Conservation (phyloP, 2,113 vertebrate genomes). For the Ramphastos sulfuratus region DNA sequence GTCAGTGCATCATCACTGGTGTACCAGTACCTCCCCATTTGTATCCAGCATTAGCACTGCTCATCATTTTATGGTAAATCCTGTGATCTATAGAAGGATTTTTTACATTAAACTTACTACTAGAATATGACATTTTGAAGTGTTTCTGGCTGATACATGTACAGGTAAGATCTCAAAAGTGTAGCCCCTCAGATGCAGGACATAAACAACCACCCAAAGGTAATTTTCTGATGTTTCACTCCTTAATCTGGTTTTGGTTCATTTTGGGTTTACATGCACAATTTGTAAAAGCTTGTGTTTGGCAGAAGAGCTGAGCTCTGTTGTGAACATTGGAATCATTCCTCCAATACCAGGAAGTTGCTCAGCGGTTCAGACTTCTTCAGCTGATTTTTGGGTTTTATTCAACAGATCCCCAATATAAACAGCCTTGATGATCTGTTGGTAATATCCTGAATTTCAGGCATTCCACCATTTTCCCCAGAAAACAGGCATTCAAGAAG, state of each 20-base stretch:
- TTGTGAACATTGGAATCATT: background rate
- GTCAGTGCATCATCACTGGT: background rate
- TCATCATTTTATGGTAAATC: conserved; percentile 21
- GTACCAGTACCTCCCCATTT: background rate
- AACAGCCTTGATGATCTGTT: background rate
- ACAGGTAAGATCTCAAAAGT: background rate
- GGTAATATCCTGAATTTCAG: background rate
- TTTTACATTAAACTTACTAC: conserved; percentile 12
- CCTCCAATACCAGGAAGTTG: background rate
- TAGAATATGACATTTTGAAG: conserved; percentile 28
- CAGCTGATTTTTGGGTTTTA: background rate
- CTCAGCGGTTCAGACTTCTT: background rate
- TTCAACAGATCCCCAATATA: background rate
- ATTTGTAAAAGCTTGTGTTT: background rate
- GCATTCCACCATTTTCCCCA: background rate
- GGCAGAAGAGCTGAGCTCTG: background rate
- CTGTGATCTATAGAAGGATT: background rate
- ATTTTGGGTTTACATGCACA: background rate
- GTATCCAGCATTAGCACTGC: background rate
- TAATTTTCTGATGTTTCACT: background rate
- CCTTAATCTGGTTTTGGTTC: background rate
- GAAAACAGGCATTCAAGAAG: background rate
- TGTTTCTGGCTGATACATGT: background rate
- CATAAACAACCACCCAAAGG: background rate
- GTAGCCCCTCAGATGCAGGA: background rate